Evolutionary conservation across 2,113 vertebrate genomes (phyloP), one percentile per base, ranked within the genome.

Genomic region (Carassius carassius): DNA sequence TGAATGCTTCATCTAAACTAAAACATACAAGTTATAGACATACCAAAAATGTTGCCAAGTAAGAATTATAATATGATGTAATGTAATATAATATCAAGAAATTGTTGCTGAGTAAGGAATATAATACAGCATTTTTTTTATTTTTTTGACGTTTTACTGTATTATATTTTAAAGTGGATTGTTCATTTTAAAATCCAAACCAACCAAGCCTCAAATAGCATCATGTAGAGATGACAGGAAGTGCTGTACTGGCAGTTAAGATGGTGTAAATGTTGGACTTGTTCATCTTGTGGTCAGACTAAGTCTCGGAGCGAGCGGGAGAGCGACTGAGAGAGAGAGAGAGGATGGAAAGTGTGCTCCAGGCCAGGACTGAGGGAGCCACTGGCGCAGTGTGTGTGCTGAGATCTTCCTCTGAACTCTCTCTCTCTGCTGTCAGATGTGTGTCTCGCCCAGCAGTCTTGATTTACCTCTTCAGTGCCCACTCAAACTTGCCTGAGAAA

Each of bases 301-400:
- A 44, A 17, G 67, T 47, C 32, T 78, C 60, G 47, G 35, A 81
- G 62, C 29, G 47, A 78, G 60, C n/a, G 49, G 35, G 69, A 47
- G 44, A 83, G 70, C 16, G 35, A 23, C 67, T 63, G 84, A 63
- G 58, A 81, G 77, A 74, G 60, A 17, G 81, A 73, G 70, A 77
- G 58, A 84, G 10, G 65, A 81, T 82, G 77, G 70, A 60, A 62
- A 62, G 37, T 80, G 70, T 83, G 69, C 81, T 74, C 58, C 29
- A 75, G 70, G 78, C 47, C 16, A 74, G 51, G 58, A 80, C 65
- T 80, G 29, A 77, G 77, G 62, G 21, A 21, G 65, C 56, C 69
- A 67, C 69, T 62, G 76, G 60, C 49, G 29, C 75, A 74, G 84
- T 85, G 67, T 86, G 70, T 84, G 65, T 85, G 82, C 73, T 70